These are phyloP conservation scores for Pygoscelis adeliae DNA, from an alignment of 2,113 vertebrate genomes.

Conservation along the genomic window DNA sequence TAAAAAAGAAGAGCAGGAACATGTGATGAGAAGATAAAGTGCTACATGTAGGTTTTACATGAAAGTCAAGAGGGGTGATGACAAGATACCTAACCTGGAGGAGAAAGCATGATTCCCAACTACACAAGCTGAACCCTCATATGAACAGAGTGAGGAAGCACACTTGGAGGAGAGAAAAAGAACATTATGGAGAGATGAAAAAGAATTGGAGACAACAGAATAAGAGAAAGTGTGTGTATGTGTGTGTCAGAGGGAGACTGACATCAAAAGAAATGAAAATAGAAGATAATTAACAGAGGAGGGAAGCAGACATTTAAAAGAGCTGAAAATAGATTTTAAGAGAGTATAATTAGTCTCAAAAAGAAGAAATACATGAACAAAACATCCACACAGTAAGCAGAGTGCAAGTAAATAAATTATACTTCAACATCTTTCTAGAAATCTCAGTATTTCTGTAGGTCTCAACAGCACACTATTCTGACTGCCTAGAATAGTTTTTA, in stretches of 20 bases:
- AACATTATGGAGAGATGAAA: not conserved
- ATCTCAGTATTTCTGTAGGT: not conserved
- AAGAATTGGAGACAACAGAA: not conserved
- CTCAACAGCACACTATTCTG: not conserved
- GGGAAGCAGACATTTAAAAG: not conserved
- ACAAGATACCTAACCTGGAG: not conserved
- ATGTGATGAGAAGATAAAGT: not conserved
- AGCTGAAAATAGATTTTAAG: not conserved
- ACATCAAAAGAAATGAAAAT: not conserved
- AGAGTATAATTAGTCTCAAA: not conserved
- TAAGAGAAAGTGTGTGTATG: not conserved
- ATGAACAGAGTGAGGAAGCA: not conserved
- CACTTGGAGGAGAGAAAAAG: not conserved
- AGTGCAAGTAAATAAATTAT: not conserved
- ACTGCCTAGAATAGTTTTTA: not conserved
- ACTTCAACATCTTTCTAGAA: not conserved
- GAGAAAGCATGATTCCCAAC: not conserved
- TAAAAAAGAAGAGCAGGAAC: not conserved
- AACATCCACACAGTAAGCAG: not conserved
- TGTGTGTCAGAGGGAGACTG: not conserved
- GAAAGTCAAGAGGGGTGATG: not conserved
- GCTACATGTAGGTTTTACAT: not conserved
- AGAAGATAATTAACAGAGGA: not conserved
- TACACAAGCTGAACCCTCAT: not conserved
- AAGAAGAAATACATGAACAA: not conserved